Evolutionary conservation across 2,888 invertebrate genomes (phyloP).

Genomic region (Mactromeris polynyma): DNA sequence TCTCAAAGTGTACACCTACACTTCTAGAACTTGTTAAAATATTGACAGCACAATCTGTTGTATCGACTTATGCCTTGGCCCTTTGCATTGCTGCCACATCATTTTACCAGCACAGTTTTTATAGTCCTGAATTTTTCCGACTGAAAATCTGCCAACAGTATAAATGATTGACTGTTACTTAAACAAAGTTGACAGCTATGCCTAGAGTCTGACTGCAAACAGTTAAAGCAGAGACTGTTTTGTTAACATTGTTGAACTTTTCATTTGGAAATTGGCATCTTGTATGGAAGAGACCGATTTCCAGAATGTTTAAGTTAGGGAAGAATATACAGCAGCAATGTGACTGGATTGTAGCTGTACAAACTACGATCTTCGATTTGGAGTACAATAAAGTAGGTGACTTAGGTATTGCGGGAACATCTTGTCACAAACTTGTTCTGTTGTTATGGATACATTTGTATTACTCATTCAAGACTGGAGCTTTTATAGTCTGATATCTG

Average conservation of each 20-base stretch:
- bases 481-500: no score
- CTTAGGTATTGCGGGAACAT: constrained; percentile 11
- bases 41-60: background rate
- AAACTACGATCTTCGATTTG: constrained; percentile 9
- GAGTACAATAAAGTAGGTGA: background rate
- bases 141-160: background rate
- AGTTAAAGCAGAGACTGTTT: background rate
- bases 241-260: constrained; percentile 1
- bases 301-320: constrained; percentile 1
- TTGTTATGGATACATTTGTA: no score
- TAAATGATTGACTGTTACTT: constrained; percentile 15
- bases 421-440: no score
- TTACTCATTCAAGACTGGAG: no score
- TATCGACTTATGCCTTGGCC: background rate
- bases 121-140: background rate
- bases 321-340: constrained; percentile 10
- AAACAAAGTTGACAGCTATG: background rate
- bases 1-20: background rate
- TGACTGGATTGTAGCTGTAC: constrained; percentile 16
- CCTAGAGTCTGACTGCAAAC: constrained; percentile 11
- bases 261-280: background rate
- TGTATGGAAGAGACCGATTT: background rate
- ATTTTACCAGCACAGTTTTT: background rate
- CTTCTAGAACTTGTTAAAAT: background rate
- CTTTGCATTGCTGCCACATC: background rate